phyloP scores from a whole-genome alignment of 2,888 invertebrate genomes.

The Troides oblongomaculatus region DNA sequence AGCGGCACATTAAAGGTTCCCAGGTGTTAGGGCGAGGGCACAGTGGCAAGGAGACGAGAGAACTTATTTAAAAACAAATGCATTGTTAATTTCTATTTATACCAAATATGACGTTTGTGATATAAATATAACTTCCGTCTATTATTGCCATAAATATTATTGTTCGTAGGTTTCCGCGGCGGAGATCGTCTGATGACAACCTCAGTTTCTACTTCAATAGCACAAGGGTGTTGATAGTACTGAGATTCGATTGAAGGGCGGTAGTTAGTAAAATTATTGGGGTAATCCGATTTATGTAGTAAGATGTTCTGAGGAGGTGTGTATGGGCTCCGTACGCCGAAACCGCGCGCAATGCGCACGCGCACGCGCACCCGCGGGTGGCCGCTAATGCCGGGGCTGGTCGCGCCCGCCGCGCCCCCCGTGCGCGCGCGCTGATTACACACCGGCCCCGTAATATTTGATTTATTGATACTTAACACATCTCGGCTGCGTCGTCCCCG shows the following conservation, averaged over 20 bases:
- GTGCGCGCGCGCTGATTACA: conserved; percentile 25
- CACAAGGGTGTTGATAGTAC: too few relatives aligned
- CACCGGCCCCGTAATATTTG: conserved; percentile 25
- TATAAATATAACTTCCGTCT: too few relatives aligned
- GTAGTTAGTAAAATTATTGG: too few relatives aligned
- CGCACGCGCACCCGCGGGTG: conserved; percentile 48
- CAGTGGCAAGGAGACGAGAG: conserved; percentile 11
- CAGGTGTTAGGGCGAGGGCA: background rate
- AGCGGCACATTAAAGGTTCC: conserved; percentile 22
- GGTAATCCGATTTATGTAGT: too few relatives aligned
- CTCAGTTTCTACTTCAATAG: too few relatives aligned
- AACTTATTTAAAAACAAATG: background rate
- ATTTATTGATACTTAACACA: conserved; percentile 30
- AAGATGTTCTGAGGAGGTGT: too few relatives aligned
- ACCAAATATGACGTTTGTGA: too few relatives aligned
- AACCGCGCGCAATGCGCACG: background rate
- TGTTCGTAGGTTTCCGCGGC: too few relatives aligned
- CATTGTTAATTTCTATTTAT: background rate
- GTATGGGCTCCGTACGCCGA: too few relatives aligned
- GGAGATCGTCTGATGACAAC: too few relatives aligned
- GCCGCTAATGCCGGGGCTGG: conserved; percentile 52
- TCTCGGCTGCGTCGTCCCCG: conserved; percentile 4
- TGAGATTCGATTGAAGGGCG: too few relatives aligned
- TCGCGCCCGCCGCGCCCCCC: conserved; percentile 37
- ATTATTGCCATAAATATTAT: too few relatives aligned